Base-by-base conservation (phyloP, 1,140 invertebrate genomes). In the Drosophila tani region DNA sequence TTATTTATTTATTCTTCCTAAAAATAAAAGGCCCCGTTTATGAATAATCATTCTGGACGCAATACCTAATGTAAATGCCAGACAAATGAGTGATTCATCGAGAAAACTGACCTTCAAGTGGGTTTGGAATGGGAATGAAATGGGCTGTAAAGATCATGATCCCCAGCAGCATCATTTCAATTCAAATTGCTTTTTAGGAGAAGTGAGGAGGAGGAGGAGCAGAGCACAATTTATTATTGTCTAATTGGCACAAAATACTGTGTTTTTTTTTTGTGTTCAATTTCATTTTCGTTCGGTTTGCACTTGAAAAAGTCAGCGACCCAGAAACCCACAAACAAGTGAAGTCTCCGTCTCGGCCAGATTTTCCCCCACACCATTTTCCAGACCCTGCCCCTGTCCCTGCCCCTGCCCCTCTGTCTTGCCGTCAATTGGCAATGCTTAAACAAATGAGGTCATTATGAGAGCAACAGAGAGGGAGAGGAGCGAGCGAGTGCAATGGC, bases 401-500 rank as follows among this genome's bases (percentile, higher is more conserved):
- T 17, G 4, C 5, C 3, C 32, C 32, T 46, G 45, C 12, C 45
- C 45, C 9, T 19, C 9, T 11, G 9, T 12, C 17, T 46, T 46
- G 17, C 19, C 32, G 15, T 40, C 53, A 40, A 56, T 56, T 56
- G 53, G 53, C 84, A 83, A 88, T 85, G 81, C 70, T 88, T 82
- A 88, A 75, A 79, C 86, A 88, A 88, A 88, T 88, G 87, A 90
- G 87, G 85, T 90, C 86, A 90, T 91, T 91, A 86, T 76, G 71
- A 55, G 60, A 55, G 47, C 19, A 32, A 17, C 24, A 21, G 49
- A 40, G 43, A 38, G 51, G 38, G 17, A 21, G 32, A 4, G 32
- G 32, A 11, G 32, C 32, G 32, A 35, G 53, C 19, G 24, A 51
- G 38, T 27, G 68, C 40, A 53, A 64, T 27, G 29, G 46, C 62